Conservation (phyloP, 2,888 invertebrate species). For the Pachymerium ferrugineum region DNA sequence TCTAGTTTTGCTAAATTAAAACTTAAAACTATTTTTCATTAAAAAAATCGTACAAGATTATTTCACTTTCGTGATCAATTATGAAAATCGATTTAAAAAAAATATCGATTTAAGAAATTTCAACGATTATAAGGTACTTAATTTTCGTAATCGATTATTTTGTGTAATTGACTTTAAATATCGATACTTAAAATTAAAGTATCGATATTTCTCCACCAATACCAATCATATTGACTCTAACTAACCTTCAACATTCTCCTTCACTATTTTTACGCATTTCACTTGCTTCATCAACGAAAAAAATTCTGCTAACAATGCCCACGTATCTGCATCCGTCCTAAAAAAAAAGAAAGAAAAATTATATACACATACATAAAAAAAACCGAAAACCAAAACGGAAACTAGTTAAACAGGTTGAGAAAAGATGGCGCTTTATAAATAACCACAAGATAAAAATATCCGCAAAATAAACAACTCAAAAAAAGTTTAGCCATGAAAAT, state of each 20-base stretch:
- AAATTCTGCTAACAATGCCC: slow-evolving; percentile 69
- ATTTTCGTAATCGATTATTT: too few relatives aligned
- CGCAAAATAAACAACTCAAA: background rate
- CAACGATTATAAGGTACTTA: too few relatives aligned
- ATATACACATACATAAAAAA: background rate
- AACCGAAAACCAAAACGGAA: background rate
- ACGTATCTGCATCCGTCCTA: slow-evolving; percentile 58
- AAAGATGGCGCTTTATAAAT: background rate
- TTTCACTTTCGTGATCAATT: too few relatives aligned
- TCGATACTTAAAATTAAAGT: too few relatives aligned
- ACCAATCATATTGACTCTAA: too few relatives aligned
- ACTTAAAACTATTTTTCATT: too few relatives aligned
- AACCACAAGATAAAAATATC: background rate
- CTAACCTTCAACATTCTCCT: slow-evolving; percentile 51
- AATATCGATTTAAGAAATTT: too few relatives aligned
- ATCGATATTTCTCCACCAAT: too few relatives aligned
- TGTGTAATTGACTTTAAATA: too few relatives aligned
- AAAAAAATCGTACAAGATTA: too few relatives aligned
- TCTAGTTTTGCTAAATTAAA: too few relatives aligned
- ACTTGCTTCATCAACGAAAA: slow-evolving; percentile 68
- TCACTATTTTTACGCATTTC: slow-evolving; percentile 54
- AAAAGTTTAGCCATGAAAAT: background rate
- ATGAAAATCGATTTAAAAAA: too few relatives aligned
- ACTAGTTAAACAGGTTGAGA: background rate
- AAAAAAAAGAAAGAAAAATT: background rate